Evolutionary conservation across 2,113 vertebrate genomes (phyloP).

Genomic region (Himantopus leucocephalus): DNA sequence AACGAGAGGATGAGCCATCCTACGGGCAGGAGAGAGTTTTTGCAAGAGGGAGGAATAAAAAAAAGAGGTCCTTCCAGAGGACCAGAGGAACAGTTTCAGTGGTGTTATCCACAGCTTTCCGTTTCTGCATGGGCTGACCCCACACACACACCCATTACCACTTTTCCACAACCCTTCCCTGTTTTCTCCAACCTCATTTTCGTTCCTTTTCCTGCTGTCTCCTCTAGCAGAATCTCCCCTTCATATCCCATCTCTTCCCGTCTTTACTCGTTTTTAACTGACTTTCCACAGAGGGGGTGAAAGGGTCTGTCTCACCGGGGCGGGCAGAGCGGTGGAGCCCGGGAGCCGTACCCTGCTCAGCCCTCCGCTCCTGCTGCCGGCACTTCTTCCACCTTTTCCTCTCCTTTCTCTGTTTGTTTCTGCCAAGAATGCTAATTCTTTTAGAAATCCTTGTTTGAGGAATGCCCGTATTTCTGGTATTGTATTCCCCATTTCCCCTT

Average conservation of each 20-base stretch:
- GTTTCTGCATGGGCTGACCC: neutral
- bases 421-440: neutral
- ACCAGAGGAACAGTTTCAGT: neutral
- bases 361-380: neutral
- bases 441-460: neutral
- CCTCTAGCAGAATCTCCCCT: neutral
- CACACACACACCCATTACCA: too few relatives aligned
- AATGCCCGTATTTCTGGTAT: neutral
- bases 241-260: neutral
- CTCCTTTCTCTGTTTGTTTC: neutral
- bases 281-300: neutral
- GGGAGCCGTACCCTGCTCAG: fast-evolving
- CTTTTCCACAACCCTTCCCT: neutral
- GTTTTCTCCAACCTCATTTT: neutral
- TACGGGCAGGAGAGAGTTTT: fast-evolving
- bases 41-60: neutral
- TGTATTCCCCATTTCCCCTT: neutral
- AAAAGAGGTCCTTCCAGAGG: neutral
- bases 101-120: neutral
- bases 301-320: neutral
- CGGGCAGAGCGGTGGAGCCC: neutral
- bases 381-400: neutral
- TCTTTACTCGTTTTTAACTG: neutral
- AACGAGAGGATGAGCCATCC: neutral
- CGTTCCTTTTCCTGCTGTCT: neutral